Conservation (phyloP, 2,888 invertebrate species). For the Phaonia tiefii region DNA sequence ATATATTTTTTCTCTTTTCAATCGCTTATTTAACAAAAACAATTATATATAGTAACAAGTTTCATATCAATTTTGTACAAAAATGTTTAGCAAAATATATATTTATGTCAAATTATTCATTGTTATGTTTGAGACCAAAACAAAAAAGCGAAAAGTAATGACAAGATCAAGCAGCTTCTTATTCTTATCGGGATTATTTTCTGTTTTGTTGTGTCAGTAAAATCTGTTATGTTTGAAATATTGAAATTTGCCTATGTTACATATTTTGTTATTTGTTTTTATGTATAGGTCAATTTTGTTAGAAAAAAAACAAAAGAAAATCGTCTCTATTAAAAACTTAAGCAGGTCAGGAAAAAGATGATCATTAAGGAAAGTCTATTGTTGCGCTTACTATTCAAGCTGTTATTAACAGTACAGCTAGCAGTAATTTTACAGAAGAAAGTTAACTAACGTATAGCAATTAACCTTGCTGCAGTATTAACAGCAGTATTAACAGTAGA, state of each 20-base stretch:
- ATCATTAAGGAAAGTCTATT: neutral
- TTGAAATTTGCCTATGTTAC: conserved; percentile 19
- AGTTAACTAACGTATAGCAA: no score
- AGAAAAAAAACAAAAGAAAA: no score
- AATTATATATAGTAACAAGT: conserved; percentile 14
- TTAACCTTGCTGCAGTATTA: no score
- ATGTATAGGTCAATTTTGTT: conserved; percentile 16
- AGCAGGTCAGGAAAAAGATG: conserved; percentile 8
- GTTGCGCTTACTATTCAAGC: no score
- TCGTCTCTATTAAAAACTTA: no score
- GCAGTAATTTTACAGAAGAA: no score
- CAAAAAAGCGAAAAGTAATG: conserved; percentile 28
- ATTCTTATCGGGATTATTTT: conserved; percentile 7
- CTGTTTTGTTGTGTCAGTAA: neutral
- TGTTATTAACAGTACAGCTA: neutral
- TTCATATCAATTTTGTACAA: conserved; percentile 49
- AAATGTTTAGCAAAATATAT: conserved; percentile 17
- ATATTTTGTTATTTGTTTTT: conserved; percentile 45
- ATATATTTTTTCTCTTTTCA: conserved; percentile 18
- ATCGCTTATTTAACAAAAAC: neutral
- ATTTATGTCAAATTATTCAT: conserved; percentile 18
- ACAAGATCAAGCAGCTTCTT: conserved; percentile 38
- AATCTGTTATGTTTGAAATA: conserved; percentile 10
- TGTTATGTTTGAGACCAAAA: conserved; percentile 21
- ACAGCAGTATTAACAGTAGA: no score